Percentiles rank a stretch among this genome's conserved stretches.
phyloP scores from a whole-genome alignment of 2,113 vertebrate species.

The Lophotis ruficrista region DNA sequence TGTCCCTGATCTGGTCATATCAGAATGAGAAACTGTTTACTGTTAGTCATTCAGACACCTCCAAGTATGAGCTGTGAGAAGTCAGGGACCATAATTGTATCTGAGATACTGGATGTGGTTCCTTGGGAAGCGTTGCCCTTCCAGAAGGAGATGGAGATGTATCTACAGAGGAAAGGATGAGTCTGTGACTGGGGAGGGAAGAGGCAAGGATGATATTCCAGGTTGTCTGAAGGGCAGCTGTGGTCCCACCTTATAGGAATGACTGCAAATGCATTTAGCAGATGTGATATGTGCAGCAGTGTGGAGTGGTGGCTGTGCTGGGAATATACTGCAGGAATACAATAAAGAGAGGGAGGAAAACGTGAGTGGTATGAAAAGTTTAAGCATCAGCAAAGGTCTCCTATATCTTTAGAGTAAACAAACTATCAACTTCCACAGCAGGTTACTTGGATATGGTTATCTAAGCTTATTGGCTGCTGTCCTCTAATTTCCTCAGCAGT shows the following conservation, averaged over 20 bases:
- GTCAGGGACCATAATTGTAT: background rate
- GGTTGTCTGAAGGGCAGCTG: background rate
- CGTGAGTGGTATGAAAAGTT: background rate
- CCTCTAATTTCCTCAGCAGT: background rate
- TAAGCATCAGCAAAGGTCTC: background rate
- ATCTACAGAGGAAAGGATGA: background rate
- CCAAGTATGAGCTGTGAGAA: background rate
- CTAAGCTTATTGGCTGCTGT: background rate
- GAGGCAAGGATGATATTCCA: background rate
- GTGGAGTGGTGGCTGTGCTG: background rate
- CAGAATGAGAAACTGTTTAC: background rate
- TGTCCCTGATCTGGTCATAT: background rate
- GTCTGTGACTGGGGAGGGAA: background rate
- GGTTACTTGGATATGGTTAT: background rate
- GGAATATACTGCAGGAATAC: background rate
- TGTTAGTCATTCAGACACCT: background rate
- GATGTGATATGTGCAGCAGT: background rate
- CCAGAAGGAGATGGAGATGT: background rate
- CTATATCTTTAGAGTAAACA: background rate
- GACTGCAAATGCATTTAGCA: background rate
- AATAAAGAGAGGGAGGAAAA: background rate
- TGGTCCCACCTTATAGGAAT: background rate
- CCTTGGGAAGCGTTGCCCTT: background rate
- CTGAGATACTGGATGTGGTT: background rate
- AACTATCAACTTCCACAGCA: background rate